Percentiles rank a stretch among this genome's conserved stretches.
Conservation (phyloP, 1,140 invertebrate genomes). For the Aphidius ervi region DNA sequence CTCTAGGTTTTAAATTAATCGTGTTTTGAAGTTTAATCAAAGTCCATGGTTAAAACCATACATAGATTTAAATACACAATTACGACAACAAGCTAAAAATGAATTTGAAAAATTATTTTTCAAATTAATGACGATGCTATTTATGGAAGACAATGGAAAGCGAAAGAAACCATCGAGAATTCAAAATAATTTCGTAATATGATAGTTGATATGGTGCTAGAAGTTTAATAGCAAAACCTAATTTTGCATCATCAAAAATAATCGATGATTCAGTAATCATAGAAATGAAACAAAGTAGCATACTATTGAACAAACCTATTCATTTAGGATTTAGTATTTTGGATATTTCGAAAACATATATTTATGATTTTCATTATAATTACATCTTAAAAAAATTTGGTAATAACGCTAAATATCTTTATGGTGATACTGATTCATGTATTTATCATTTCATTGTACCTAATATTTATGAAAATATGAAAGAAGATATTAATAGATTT, state of each 20-base stretch:
- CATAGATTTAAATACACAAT: slow-evolving; percentile 7
- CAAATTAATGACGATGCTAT: background rate
- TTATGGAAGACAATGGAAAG: background rate
- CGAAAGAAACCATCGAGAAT: background rate
- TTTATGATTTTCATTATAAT: no score
- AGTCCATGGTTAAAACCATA: background rate
- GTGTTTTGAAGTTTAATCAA: slow-evolving; percentile 1
- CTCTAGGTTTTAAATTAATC: background rate
- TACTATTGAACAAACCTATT: no score
- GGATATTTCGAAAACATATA: no score
- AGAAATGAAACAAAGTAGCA: no score
- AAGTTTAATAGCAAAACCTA: no score
- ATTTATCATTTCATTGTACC: slow-evolving; percentile 24
- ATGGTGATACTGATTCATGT: slow-evolving; percentile 34
- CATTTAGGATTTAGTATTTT: no score
- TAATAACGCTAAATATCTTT: slow-evolving; percentile 23
- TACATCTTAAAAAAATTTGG: background rate
- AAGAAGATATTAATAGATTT: slow-evolving; percentile 20
- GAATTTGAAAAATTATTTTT: slow-evolving; percentile 4
- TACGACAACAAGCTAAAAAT: background rate
- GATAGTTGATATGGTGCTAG: background rate
- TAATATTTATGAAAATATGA: slow-evolving; percentile 5
- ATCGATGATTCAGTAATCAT: no score
- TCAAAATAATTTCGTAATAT: background rate
- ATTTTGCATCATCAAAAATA: no score